Conservation (phyloP, 2,113 vertebrate species). For the Cynocephalus volans region DNA sequence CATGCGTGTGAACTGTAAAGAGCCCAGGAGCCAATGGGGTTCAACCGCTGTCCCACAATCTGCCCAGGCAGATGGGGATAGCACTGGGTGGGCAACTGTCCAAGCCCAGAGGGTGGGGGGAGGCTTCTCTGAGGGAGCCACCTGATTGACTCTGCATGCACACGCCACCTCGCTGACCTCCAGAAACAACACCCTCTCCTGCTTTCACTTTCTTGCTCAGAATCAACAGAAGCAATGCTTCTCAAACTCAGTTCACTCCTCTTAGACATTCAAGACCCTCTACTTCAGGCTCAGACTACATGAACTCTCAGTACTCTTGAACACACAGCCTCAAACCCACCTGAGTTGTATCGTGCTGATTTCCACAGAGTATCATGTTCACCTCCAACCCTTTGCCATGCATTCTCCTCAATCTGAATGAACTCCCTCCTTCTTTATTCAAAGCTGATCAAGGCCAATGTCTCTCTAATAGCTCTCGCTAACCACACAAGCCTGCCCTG, state of each 20-base stretch:
- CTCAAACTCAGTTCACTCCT: not conserved
- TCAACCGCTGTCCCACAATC: not conserved
- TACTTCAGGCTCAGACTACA: not conserved
- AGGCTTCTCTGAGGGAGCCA: not conserved
- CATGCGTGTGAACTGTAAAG: accelerated
- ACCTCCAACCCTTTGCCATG: not conserved
- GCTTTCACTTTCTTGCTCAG: not conserved
- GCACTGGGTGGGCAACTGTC: no score
- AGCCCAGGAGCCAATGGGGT: not conserved
- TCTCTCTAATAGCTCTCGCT: not conserved
- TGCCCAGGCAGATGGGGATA: not conserved
- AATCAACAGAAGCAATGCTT: not conserved
- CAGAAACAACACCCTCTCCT: not conserved
- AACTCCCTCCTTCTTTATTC: not conserved
- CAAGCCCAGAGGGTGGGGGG: not conserved
- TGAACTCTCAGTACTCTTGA: not conserved
- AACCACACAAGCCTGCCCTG: not conserved
- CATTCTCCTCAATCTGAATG: not conserved
- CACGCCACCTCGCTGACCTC: not conserved
- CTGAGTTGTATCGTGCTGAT: not conserved
- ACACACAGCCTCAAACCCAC: not conserved
- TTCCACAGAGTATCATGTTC: not conserved
- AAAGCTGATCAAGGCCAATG: not conserved
- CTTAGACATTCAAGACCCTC: not conserved
- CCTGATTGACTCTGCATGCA: not conserved